phyloP scores from a whole-genome alignment of 1,140 invertebrate genomes.

The Drosophila arawakana region DNA sequence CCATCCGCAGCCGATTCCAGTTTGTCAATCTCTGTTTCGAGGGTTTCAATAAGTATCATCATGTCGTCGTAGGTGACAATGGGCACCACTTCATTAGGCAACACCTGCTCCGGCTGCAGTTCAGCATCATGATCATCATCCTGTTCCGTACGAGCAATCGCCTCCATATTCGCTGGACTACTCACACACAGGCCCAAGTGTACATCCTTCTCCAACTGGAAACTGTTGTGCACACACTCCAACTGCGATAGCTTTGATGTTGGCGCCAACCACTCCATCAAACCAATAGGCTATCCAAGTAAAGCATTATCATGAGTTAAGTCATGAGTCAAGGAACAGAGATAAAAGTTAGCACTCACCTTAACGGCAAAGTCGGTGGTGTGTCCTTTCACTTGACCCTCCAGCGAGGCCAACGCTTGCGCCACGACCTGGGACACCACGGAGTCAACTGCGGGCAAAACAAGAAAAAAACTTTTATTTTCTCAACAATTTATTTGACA shows the following conservation, averaged over 20 bases:
- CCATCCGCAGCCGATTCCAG: slow-evolving; percentile 88
- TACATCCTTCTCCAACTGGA: slow-evolving; percentile 96
- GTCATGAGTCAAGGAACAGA: background rate
- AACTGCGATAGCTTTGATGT: slow-evolving; percentile 92
- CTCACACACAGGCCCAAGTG: slow-evolving; percentile 90
- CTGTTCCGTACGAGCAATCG: slow-evolving; percentile 86
- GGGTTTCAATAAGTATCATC: slow-evolving; percentile 92
- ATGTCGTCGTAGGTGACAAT: slow-evolving; percentile 90
- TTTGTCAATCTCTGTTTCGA: slow-evolving; percentile 92
- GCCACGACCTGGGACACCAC: slow-evolving; percentile 94
- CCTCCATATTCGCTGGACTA: slow-evolving; percentile 85
- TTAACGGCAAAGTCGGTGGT: slow-evolving; percentile 88
- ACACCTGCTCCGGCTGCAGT: slow-evolving; percentile 89
- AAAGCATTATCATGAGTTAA: background rate
- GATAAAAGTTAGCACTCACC: slow-evolving; percentile 25
- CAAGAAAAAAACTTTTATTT: background rate
- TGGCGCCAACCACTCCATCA: slow-evolving; percentile 83
- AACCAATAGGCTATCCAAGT: slow-evolving; percentile 72
- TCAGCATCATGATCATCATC: slow-evolving; percentile 91
- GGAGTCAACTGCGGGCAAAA: slow-evolving; percentile 90
- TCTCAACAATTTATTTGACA: background rate
- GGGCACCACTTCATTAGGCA: slow-evolving; percentile 89
- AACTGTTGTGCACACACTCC: slow-evolving; percentile 96
- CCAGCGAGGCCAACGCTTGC: slow-evolving; percentile 93
- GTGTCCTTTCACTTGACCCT: slow-evolving; percentile 88